Percentiles rank a stretch among this genome's conserved stretches.
phyloP scores from a whole-genome alignment of 37 sponge, comb jelly and placozoan genomes.

The Cladorhizidae sp. region DNA sequence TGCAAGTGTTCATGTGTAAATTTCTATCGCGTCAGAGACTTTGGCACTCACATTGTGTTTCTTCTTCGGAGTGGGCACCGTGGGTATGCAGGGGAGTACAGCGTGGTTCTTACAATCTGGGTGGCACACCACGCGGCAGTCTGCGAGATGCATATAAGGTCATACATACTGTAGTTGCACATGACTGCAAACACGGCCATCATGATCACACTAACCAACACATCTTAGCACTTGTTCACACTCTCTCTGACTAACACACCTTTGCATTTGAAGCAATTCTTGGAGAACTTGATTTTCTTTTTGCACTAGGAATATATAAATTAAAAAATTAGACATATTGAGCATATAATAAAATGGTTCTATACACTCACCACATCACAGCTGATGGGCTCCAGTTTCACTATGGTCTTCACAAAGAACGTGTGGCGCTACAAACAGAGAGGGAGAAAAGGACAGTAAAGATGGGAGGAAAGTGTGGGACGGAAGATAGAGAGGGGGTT shows the following conservation, averaged over 20 bases:
- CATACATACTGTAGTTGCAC: too few relatives aligned
- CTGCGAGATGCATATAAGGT: conserved; percentile 27
- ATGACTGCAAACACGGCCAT: too few relatives aligned
- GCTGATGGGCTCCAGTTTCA: conserved; percentile 55
- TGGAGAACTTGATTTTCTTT: conserved; percentile 68
- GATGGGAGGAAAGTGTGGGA: too few relatives aligned
- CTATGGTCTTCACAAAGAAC: conserved; percentile 71
- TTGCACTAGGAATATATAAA: conserved; percentile 48
- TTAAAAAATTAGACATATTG: not conserved
- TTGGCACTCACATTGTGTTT: conserved; percentile 26
- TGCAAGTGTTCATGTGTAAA: too few relatives aligned
- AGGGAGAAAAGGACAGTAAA: not conserved
- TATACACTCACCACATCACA: conserved; percentile 84
- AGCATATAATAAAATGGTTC: too few relatives aligned
- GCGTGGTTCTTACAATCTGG: conserved; percentile 75
- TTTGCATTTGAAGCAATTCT: conserved; percentile 65
- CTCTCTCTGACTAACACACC: conserved; percentile 27
- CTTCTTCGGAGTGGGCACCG: conserved; percentile 79
- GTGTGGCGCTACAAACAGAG: conserved; percentile 44
- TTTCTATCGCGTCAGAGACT: too few relatives aligned
- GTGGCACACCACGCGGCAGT: conserved; percentile 82
- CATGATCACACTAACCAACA: not conserved
- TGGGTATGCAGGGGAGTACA: conserved; percentile 89
- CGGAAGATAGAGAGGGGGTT: too few relatives aligned
- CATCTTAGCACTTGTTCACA: not conserved